Evolutionary conservation across 2,113 vertebrate species (phyloP).

Genomic region (Seriola quinqueradiata): DNA sequence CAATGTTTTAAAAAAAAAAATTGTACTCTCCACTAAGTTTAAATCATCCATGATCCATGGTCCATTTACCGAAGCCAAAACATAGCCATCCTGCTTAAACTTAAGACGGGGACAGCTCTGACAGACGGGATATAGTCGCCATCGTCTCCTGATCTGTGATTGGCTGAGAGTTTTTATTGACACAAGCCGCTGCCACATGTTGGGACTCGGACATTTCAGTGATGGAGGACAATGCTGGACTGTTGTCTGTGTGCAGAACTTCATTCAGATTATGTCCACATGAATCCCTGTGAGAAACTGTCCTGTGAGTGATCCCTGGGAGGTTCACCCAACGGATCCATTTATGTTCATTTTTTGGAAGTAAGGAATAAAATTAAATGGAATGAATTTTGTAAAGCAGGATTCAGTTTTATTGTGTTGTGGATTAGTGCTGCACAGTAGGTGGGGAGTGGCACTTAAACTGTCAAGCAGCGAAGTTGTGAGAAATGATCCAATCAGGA

Average conservation of each 20-base stretch:
- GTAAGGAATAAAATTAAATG: not conserved
- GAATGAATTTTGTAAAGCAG: no score
- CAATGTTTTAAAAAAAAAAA: not conserved
- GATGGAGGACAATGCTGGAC: constrained; percentile 37
- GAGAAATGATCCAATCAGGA: not conserved
- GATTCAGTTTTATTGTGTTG: not conserved
- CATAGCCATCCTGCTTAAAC: constrained; percentile 29
- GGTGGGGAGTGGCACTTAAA: not conserved
- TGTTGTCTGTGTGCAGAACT: constrained; percentile 7
- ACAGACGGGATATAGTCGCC: not conserved
- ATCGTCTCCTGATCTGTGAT: constrained; percentile 21
- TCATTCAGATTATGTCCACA: not conserved
- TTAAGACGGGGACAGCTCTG: constrained; percentile 24
- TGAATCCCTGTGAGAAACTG: not conserved
- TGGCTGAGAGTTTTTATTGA: constrained; percentile 53
- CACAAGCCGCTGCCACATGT: constrained; percentile 60
- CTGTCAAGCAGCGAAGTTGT: not conserved
- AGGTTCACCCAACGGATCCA: not conserved
- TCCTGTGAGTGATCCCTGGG: not conserved
- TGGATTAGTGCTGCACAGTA: not conserved
- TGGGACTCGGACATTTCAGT: constrained; percentile 17
- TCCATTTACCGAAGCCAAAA: constrained; percentile 64
- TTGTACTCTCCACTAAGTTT: constrained; percentile 18
- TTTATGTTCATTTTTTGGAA: not conserved
- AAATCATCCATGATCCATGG: constrained; percentile 62